Conservation (phyloP, 2,797 vertebrate genomes). For the Lophius americanus region DNA sequence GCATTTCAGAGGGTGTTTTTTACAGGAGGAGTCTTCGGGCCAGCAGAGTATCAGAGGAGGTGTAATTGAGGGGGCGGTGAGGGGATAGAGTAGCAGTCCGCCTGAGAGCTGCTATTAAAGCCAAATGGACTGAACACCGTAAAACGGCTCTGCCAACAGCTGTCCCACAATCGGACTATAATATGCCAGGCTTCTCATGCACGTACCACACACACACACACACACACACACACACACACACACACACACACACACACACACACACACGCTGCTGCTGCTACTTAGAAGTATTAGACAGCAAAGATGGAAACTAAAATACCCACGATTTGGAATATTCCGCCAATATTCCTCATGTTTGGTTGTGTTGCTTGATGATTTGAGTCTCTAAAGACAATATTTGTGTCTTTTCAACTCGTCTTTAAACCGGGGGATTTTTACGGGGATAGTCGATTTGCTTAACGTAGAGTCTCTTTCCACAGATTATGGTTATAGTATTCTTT, state of each 20-base stretch:
- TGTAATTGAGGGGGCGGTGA: slow-evolving; percentile 83
- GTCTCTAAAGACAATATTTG: slow-evolving; percentile 30
- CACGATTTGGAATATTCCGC: slow-evolving; percentile 30
- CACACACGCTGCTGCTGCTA: slow-evolving; percentile 42
- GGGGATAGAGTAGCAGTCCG: slow-evolving; percentile 77
- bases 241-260: slow-evolving; percentile 51
- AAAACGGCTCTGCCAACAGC: slow-evolving; percentile 81
- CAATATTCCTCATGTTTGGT: slow-evolving; percentile 30
- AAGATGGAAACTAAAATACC: slow-evolving; percentile 41
- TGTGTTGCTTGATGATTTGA: slow-evolving; percentile 27
- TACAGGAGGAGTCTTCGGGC: slow-evolving; percentile 74
- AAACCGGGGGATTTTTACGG: slow-evolving; percentile 41
- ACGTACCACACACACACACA: slow-evolving; percentile 44
- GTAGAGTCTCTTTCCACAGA: slow-evolving; percentile 27
- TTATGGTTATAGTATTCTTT: slow-evolving; percentile 17
- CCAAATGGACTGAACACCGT: slow-evolving; percentile 80
- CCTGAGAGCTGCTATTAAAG: slow-evolving; percentile 84
- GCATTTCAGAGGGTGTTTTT: slow-evolving; percentile 73
- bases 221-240: slow-evolving; percentile 38
- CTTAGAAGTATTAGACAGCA: slow-evolving; percentile 58
- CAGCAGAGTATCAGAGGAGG: slow-evolving; percentile 80
- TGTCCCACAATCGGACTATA: slow-evolving; percentile 75
- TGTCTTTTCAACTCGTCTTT: slow-evolving; percentile 28
- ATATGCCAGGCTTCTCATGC: slow-evolving; percentile 63
- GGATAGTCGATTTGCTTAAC: slow-evolving; percentile 43